These are phyloP conservation scores for Podarcis muralis DNA, from an alignment of 2,113 vertebrate genomes.

Conservation along the genomic window DNA sequence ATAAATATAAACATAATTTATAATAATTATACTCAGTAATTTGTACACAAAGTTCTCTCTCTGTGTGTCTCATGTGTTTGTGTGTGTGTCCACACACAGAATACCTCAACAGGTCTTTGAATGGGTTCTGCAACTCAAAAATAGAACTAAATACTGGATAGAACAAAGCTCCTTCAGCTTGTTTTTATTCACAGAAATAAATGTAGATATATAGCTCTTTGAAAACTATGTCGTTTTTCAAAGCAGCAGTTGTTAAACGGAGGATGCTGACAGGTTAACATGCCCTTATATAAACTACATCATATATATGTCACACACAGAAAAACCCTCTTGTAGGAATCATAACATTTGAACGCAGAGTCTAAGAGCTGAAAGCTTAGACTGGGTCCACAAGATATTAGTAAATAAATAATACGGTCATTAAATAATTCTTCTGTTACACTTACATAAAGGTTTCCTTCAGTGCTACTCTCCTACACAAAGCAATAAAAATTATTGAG, in stretches of 20 bases:
- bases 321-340: constrained; percentile 2
- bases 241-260: constrained; percentile 27
- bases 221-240: background rate
- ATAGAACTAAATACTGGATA: background rate
- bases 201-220: background rate
- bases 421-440: constrained; percentile 23
- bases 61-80: too few relatives aligned
- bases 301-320: background rate
- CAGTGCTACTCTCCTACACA: constrained; percentile 21
- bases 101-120: background rate
- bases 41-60: background rate
- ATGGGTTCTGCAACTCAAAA: constrained; percentile 14
- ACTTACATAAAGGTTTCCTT: background rate
- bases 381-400: constrained; percentile 6
- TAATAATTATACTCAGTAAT: constrained; percentile 1
- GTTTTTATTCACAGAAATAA: constrained; percentile 23
- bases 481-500: constrained; percentile 37
- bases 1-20: background rate
- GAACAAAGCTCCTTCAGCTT: constrained; percentile 13
- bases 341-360: background rate
- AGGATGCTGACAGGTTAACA: constrained; percentile 25
- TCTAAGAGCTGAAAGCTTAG: background rate
- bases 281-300: constrained; percentile 2
- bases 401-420: background rate
- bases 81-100: too few relatives aligned